Evolutionary conservation across 2,797 vertebrate genomes (phyloP), one percentile per base, ranked within the genome.

Genomic region (Selene dorsalis): DNA sequence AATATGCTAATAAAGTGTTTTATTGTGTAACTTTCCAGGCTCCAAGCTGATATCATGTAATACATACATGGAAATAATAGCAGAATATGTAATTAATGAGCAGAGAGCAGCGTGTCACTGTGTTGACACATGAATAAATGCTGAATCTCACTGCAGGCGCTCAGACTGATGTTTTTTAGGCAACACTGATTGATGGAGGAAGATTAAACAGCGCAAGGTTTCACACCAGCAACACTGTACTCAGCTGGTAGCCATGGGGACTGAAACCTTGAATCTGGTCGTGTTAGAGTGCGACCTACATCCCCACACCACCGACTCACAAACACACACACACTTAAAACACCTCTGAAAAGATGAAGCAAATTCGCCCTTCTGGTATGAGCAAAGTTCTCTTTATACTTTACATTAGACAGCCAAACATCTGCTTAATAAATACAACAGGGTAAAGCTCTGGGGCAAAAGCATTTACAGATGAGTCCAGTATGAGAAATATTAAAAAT

Each of bases 1-100:
- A 24, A 65, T 55, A 30, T 84, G 69, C 58, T 79, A 91, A 91
- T 93, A 92, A 91, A 91, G 53, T 83, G 62, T 89, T 88, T 73
- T 81, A 52, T 75, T 80, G 39, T 75, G 18, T 58, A 58, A 77
- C 43, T 48, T 48, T 13, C 11, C 18, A 57, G 66, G 32, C 73
- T 76, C 60, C 16, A 71, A 32, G 45, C 45, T 71, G 56, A 69
- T 48, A 26, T 66, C 55, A 28, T 62, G 62, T 69, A 28, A 77
- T 68, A 73, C 4, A 8, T 81, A 68, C n/a, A 35, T 41, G 43
- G 47, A 65, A 67, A 63, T 73, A 68, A 80, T 70, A 71, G 35
- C 74, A 86, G 69, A 69, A 24, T 50, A 43, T 28, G 70, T 69
- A 32, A 63, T 74, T 77, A 82, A 83, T 71, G 80, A 87, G 67